These are phyloP conservation scores for Malthinus flaveolus DNA, from an alignment of 2,888 invertebrate genomes.

Conservation along the genomic window DNA sequence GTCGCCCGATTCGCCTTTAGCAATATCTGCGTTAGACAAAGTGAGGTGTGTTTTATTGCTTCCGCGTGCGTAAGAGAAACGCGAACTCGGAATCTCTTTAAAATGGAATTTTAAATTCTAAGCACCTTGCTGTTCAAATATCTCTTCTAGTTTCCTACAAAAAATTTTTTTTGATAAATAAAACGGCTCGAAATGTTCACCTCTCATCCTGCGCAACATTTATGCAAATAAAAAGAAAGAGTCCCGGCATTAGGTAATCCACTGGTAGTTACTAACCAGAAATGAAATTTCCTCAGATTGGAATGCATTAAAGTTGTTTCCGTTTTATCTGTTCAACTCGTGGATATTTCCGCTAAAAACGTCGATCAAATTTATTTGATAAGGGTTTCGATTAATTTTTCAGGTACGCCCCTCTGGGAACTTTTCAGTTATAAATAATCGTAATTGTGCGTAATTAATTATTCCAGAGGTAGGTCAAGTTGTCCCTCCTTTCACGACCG, in stretches of 20 bases:
- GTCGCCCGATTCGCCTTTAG: constrained; percentile 36
- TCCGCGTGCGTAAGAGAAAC: constrained; percentile 30
- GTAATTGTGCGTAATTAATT: too few species aligned
- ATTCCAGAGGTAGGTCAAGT: too few species aligned
- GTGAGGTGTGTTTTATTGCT: constrained; percentile 39
- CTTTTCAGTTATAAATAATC: too few species aligned
- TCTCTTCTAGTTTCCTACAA: background rate
- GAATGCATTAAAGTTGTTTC: constrained; percentile 40
- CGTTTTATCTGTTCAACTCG: constrained; percentile 33
- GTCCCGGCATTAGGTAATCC: too few species aligned
- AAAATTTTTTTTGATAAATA: too few species aligned
- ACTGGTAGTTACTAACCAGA: constrained; percentile 36
- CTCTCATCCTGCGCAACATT: too few species aligned
- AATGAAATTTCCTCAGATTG: constrained; percentile 40
- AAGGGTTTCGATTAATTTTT: too few species aligned
- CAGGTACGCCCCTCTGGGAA: too few species aligned
- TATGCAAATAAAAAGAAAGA: too few species aligned
- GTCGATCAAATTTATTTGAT: constrained; percentile 33
- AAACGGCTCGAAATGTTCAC: too few species aligned
- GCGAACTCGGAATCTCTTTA: constrained; percentile 32
- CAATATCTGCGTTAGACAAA: constrained; percentile 40
- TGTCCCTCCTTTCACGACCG: too few species aligned
- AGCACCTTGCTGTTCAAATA: constrained; percentile 30
- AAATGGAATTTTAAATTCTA: constrained; percentile 37
- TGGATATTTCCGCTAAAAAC: constrained; percentile 37